phyloP scores from a whole-genome alignment of 1,140 invertebrate genomes.

The Diplogasteroides magnus region DNA sequence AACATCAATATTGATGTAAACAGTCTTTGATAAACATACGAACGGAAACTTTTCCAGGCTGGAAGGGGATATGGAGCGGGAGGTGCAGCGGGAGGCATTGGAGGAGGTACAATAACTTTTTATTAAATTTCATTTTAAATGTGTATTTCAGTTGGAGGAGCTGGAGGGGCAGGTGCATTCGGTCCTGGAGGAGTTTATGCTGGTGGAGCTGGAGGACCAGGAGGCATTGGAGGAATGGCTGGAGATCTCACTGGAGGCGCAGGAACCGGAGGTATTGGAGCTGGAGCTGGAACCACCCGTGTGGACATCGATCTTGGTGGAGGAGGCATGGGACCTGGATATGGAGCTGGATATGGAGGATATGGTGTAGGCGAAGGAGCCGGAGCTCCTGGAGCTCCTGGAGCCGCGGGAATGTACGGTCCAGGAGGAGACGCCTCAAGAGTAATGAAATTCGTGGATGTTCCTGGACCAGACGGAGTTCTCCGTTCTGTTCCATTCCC shows the following conservation, averaged over 20 bases:
- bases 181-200: background rate
- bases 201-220: background rate
- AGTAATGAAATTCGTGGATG: background rate
- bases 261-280: background rate
- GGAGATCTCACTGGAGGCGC: background rate
- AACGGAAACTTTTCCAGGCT: background rate
- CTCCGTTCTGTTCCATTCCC: constrained; percentile 46
- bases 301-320: constrained; percentile 4
- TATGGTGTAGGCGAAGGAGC: background rate
- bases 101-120: background rate
- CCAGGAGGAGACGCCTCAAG: background rate
- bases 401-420: background rate
- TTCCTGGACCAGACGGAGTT: constrained; percentile 7
- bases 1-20: constrained; percentile 23
- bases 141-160: background rate
- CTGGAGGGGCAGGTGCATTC: background rate
- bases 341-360: background rate
- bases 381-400: background rate
- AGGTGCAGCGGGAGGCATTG: background rate
- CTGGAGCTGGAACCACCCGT: background rate
- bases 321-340: constrained; percentile 7
- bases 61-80: background rate
- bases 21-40: background rate
- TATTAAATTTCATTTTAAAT: background rate
- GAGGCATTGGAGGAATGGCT: background rate